These are phyloP conservation scores for Albula goreensis DNA, from an alignment of 2,113 vertebrate genomes.

Conservation along the genomic window DNA sequence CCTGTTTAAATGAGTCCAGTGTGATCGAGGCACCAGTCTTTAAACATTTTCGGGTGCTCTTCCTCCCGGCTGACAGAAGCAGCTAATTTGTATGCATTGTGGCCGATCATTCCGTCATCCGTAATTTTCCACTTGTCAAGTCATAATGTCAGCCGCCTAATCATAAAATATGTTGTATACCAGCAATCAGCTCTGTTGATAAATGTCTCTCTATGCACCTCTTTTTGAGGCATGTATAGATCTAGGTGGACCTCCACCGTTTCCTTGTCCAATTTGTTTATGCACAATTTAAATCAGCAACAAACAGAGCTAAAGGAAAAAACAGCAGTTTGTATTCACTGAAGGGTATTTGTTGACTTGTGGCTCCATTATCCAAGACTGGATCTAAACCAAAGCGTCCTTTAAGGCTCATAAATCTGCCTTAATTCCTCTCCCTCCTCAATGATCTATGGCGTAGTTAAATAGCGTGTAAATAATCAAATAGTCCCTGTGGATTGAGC, in stretches of 20 bases:
- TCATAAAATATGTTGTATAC: conserved; percentile 47
- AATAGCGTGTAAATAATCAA: background rate
- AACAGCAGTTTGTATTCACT: background rate
- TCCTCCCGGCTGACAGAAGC: conserved; percentile 16
- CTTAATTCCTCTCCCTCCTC: background rate
- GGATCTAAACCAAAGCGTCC: background rate
- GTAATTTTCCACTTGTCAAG: conserved; percentile 42
- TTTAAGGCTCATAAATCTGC: background rate
- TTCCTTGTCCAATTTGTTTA: background rate
- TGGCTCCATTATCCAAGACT: conserved; percentile 4
- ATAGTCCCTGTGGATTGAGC: background rate
- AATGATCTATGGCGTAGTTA: background rate
- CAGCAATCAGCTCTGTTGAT: conserved; percentile 32
- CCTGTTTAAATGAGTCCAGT: background rate
- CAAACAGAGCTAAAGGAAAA: background rate
- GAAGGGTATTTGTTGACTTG: background rate
- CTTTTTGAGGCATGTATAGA: conserved; percentile 3
- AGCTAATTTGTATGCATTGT: conserved; percentile 52
- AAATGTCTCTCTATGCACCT: conserved; percentile 38
- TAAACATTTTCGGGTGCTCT: conserved; percentile 14
- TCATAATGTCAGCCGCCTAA: conserved; percentile 45
- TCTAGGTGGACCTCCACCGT: conserved; percentile 1
- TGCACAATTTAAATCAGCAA: background rate
- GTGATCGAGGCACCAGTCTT: conserved; percentile 12
- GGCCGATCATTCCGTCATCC: conserved; percentile 42